A percentile compares a stretch with the other conserved stretches of the same genome.
phyloP scores from a whole-genome alignment of 2,113 vertebrate species.

The Oenanthe oenanthe region DNA sequence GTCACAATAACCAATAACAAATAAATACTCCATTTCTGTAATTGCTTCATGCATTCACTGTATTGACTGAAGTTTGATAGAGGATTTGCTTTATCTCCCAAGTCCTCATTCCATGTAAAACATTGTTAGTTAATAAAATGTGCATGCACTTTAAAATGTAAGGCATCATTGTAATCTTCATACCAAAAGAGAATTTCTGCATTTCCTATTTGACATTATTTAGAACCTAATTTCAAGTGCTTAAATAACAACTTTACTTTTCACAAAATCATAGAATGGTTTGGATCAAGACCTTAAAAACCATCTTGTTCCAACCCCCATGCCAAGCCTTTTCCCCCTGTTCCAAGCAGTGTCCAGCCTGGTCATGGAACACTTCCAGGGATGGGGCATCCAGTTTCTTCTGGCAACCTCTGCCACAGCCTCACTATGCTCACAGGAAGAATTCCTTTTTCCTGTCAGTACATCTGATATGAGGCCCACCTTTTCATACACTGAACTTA shows the following conservation, averaged over 20 bases:
- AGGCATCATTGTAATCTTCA: background rate
- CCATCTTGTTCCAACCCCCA: background rate
- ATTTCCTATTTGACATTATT: background rate
- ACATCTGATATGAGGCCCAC: background rate
- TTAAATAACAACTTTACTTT: background rate
- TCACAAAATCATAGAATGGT: background rate
- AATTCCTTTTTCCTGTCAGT: background rate
- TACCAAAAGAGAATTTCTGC: background rate
- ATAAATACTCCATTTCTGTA: slow-evolving; percentile 49
- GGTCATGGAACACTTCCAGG: background rate
- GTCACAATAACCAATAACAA: slow-evolving; percentile 25
- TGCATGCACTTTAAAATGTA: background rate
- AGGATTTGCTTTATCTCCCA: background rate
- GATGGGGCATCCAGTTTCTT: background rate
- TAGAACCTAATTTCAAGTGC: background rate
- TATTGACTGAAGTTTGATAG: background rate
- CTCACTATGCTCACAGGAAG: background rate
- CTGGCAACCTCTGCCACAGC: background rate
- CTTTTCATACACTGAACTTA: background rate
- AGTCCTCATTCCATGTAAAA: slow-evolving; percentile 10
- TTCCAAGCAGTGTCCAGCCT: background rate
- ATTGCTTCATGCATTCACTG: background rate
- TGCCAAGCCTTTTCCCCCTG: background rate
- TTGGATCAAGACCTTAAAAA: background rate
- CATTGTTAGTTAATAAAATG: slow-evolving; percentile 1